Evolutionary conservation across 2,797 vertebrate species (phyloP), one percentile per base, ranked within the genome.

Genomic region (Eutrigla gurnardus): DNA sequence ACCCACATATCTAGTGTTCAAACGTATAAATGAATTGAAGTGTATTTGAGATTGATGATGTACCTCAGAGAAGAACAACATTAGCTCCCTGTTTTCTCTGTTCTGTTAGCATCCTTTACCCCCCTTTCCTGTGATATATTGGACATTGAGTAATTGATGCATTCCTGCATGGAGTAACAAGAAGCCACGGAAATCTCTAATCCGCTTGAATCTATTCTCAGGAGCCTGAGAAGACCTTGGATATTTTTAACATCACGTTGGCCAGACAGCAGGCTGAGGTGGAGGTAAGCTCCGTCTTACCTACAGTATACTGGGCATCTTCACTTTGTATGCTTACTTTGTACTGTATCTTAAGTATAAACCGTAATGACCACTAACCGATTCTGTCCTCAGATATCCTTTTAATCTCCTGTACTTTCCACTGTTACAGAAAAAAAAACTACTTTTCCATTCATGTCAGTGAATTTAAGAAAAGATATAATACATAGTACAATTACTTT

Each of bases 181-280:
- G 55, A 61, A 33, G 55, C 77, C 35, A 17, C 69, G 65, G 25
- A 82, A 80, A 82, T 61, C 61, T 75, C n/a, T 70, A 65, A 85
- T 88, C 33, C 11, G 62, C 83, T 68, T 73, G 14, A 78, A 7
- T 85, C 35, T 77, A 2, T 84, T 94, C 77, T 52, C 81, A 99
- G 98, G 95, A 95, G 45, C 92, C 94, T 0, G 98, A 99, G 92
- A 97, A 94, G 89, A 60, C 88, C 1, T 88, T 99, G 94, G 98
- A 99, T 94, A 94, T 99, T 91, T 99, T 99, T 93, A 98, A 97
- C 90, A 99, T 99, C 93, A 99, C 97, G 2, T 79, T 99, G 85
- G 96, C 96, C 82, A 95, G 98, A 86, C 97, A 99, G 78, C 97
- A 99, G 89, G 97, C 98, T 77, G 98, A 99, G 94, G 95, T 98